Base-by-base conservation (phyloP, 1,140 invertebrate genomes). In the Zaprionus nigranus region DNA sequence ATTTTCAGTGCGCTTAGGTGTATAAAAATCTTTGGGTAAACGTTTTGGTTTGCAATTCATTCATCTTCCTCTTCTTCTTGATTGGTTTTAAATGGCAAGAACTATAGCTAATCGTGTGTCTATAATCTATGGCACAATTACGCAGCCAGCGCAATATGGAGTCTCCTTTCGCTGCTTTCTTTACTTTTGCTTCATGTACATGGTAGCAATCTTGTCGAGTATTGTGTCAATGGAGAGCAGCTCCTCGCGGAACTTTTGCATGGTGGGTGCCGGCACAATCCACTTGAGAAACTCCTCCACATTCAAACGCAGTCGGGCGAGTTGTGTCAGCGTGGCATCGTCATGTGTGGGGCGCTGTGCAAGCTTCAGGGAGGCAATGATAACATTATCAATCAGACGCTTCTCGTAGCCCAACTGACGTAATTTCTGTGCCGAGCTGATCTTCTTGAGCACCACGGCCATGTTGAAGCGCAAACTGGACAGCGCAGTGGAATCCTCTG, bases 341-440 rank as follows among this genome's bases (percentile, higher is more conserved):
- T 93, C 93, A 59, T 95, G 95, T 1, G 96, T 95, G 17, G 93
- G 93, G 38, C 96, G 95, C 1, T 96, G 96, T 57, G 96, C 96
- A 11, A 95, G 94, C 78, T 96, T 94, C 20, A 97, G 93, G 0
- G 96, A 97, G 72, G 97, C 96, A 28, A 95, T 94, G 1, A 97
- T 93, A n/a, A 97, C 95, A 59, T 97, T 96, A 85, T 97, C 97
- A 71, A 97, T 97, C 4, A 97, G 93, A 75, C 96, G 93, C 91
- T 97, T 97, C 73, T 97, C 97, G 61, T 96, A 96, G 75, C 97
- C 97, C 78, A 97, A 92, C 78, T 96, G 96, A 49, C 95, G 95
- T 11, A 97, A 93, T 79, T 95, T 94, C 75, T 96, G 95, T 49
- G 95, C 95, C n/a, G 95, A 95, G 13, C 96, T 97, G 62, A 98